A percentile compares a stretch with the other conserved stretches of the same genome.
These are phyloP conservation scores for Folsomia manolachei DNA, from an alignment of 2,888 invertebrate species.

Conservation along the genomic window DNA sequence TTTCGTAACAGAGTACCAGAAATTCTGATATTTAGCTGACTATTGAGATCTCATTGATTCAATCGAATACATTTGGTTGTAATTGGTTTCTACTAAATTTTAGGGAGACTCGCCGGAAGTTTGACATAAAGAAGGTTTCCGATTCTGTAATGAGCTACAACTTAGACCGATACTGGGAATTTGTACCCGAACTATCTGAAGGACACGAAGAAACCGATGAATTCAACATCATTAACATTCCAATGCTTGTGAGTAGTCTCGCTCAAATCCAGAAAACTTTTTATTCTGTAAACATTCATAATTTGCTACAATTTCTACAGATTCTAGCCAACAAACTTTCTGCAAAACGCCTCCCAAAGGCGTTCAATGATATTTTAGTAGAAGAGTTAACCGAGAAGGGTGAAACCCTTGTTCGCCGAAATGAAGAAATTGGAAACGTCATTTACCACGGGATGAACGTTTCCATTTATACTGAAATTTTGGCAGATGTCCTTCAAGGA, in stretches of 20 bases:
- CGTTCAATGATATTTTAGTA: constrained; percentile 38
- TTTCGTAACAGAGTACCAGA: no score
- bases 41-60: no score
- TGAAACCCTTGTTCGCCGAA: constrained; percentile 32
- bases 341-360: constrained; percentile 34
- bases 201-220: constrained; percentile 32
- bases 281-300: no score
- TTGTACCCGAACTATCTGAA: constrained; percentile 36
- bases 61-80: no score
- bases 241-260: constrained; percentile 33
- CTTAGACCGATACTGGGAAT: constrained; percentile 34
- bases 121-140: constrained; percentile 25
- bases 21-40: no score
- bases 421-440: constrained; percentile 34
- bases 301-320: no score
- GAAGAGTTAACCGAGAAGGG: constrained; percentile 41
- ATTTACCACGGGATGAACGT: constrained; percentile 41
- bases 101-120: constrained; percentile 38
- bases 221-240: constrained; percentile 38
- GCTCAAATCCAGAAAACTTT: no score
- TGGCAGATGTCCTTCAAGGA: constrained; percentile 37
- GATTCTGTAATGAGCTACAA: constrained; percentile 21
- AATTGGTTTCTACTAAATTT: no score
- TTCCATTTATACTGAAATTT: constrained; percentile 37
- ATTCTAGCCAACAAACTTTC: constrained; percentile 38